Evolutionary conservation across 53 echinoderm and acorn worm species (phyloP), one percentile per base, ranked within the genome.

Genomic region (Henricia sp.): DNA sequence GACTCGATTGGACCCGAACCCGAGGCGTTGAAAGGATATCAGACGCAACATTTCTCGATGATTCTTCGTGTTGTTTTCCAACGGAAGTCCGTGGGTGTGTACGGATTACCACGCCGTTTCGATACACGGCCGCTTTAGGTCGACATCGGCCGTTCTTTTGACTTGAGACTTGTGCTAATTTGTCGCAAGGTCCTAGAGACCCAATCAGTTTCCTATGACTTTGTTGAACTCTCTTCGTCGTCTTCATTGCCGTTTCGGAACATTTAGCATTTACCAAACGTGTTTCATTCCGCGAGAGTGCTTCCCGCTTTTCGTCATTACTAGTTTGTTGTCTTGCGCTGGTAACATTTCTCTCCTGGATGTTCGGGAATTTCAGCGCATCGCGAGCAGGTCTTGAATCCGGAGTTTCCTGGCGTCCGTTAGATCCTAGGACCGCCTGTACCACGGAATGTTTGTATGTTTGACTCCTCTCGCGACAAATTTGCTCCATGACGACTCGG

Each of bases 401-500:
- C 27, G 58, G 17, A 0, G 28, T 8, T 30, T 57, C 25, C 2
- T 16, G 29, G 48, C 41, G 56, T 24, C 58, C 57, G 17, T 57
- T 38, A 21, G 26, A 28, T 41, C 76, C 76, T 16, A 76, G 41
- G 1, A 76, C 59, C 26, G 76, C 28, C 27, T 76, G 76, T 17
- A 76, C 76, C 2, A 76, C n/a, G n/a, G 76, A 59, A 0, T 76
- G 26, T 20, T 76, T 6, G 41, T 58, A 76, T 25, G 17, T 38
- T 19, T 76, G 76, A 29, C 76, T 39, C 21, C 76, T 76, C n/a
- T 76, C 76, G 23, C 76, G 39, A 33, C 76, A 28, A 26, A 76
- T 76, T 43, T 76, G 76, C 16, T 57, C 76, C 76, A 76, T 76
- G 38, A 76, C 76, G 23, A 76, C 41, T 42, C 76, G 57, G 28